Percentiles rank a stretch among this genome's conserved stretches.
phyloP scores from a whole-genome alignment of 2,888 invertebrate species.

The Platynereis dumerilii region DNA sequence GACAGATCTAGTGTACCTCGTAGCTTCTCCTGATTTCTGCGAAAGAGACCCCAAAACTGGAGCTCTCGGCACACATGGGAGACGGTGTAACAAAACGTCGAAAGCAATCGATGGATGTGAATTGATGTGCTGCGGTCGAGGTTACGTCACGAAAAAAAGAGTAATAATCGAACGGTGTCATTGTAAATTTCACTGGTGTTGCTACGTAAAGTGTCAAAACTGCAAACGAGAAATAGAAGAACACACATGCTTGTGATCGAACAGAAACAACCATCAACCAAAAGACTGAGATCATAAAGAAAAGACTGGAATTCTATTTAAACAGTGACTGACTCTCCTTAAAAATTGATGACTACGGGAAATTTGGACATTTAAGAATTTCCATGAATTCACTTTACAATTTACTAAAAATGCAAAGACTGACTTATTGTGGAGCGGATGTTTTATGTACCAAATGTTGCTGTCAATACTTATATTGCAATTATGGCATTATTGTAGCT shows the following conservation, averaged over 20 bases:
- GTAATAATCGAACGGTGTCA: constrained; percentile 80
- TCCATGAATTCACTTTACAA: too few species aligned
- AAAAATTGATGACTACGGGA: too few species aligned
- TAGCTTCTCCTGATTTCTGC: constrained; percentile 97
- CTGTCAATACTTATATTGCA: too few species aligned
- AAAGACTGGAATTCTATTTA: too few species aligned
- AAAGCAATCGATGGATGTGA: constrained; percentile 88
- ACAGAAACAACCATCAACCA: too few species aligned
- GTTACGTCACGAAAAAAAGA: constrained; percentile 83
- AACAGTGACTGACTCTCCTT: too few species aligned
- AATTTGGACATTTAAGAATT: too few species aligned
- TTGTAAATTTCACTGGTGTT: constrained; percentile 97
- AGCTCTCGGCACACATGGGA: constrained; percentile 70
- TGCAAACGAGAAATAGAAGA: constrained; percentile 79
- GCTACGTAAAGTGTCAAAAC: constrained; percentile 88
- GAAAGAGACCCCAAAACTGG: constrained; percentile 68
- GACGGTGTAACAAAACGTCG: constrained; percentile 72
- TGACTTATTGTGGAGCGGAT: too few species aligned
- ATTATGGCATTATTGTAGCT: too few species aligned
- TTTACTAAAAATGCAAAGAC: too few species aligned
- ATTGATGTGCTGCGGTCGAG: constrained; percentile 89
- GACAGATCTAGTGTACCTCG: constrained; percentile 90
- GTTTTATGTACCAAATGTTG: too few species aligned
- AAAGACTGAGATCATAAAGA: too few species aligned
- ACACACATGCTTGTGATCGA: constrained; percentile 63